Percentiles rank a stretch among this genome's conserved stretches.
phyloP scores from a whole-genome alignment of 2,797 vertebrate genomes.

The Lerista edwardsae region DNA sequence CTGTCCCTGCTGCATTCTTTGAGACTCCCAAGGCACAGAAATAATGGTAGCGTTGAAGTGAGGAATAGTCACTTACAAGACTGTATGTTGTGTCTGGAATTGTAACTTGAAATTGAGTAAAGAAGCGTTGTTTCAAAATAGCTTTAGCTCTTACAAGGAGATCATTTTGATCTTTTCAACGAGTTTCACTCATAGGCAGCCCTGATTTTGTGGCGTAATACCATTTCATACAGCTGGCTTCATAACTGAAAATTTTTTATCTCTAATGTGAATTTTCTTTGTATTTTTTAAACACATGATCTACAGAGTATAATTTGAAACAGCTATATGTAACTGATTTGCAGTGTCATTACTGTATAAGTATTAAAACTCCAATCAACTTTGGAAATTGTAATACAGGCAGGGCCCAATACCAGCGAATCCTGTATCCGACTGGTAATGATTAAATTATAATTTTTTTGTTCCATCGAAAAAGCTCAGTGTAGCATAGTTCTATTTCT shows the following conservation, averaged over 20 bases:
- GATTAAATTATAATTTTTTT: neutral
- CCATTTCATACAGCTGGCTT: neutral
- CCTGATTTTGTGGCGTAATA: neutral
- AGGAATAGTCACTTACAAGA: constrained; percentile 29
- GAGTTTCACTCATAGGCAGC: neutral
- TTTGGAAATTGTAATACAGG: constrained; percentile 54
- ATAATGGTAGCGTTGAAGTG: constrained; percentile 48
- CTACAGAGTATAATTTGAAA: neutral
- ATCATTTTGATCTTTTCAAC: neutral
- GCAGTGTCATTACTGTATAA: constrained; percentile 18
- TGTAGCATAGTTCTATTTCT: too few relatives aligned
- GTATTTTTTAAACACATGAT: neutral
- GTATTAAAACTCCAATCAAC: neutral
- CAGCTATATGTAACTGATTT: constrained; percentile 14
- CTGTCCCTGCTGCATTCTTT: constrained; percentile 59
- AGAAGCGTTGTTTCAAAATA: neutral
- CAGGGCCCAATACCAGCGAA: too few relatives aligned
- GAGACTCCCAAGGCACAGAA: constrained; percentile 58
- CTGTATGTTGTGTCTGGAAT: neutral
- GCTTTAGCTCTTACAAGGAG: too few relatives aligned
- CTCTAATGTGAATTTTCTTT: too few relatives aligned
- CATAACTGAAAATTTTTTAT: neutral
- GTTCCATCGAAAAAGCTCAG: neutral
- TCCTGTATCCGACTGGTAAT: too few relatives aligned
- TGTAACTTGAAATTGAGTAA: constrained; percentile 16